Evolutionary conservation across 2,888 invertebrate species (phyloP).

Genomic region (Microchrysa polita): DNA sequence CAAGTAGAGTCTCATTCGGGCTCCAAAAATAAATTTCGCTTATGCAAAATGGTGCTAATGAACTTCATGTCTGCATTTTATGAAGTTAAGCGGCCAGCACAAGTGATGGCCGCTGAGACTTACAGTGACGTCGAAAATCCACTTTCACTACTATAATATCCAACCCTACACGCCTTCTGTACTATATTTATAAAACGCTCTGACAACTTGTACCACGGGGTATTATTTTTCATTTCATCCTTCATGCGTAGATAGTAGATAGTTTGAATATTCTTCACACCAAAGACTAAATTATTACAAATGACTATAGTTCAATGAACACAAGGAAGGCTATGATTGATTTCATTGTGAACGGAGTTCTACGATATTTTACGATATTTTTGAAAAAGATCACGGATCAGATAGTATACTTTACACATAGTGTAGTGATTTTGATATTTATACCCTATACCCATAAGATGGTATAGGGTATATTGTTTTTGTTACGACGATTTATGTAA

Average conservation of each 20-base stretch:
- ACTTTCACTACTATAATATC: conserved; percentile 25
- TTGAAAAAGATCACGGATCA: no score
- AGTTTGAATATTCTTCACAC: background rate
- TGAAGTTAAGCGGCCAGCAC: conserved; percentile 20
- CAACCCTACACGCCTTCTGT: background rate
- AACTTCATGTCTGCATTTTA: conserved; percentile 41
- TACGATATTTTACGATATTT: conserved; percentile 24
- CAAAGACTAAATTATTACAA: background rate
- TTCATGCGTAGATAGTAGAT: background rate
- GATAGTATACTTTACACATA: no score
- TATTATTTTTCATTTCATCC: background rate
- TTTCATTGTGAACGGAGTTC: background rate
- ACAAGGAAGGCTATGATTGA: conserved; percentile 16
- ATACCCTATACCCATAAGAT: no score
- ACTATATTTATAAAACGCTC: conserved; percentile 24
- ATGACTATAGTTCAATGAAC: conserved; percentile 24
- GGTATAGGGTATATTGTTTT: no score
- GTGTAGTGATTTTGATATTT: no score
- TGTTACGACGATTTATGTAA: no score
- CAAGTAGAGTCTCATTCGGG: background rate
- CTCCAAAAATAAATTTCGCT: conserved; percentile 29
- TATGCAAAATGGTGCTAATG: conserved; percentile 43
- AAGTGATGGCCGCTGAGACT: conserved; percentile 3
- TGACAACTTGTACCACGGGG: background rate
- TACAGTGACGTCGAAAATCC: conserved; percentile 13